These are phyloP conservation scores for Scomberomorus guttatus DNA, from an alignment of 2,797 vertebrate genomes.

Conservation along the genomic window DNA sequence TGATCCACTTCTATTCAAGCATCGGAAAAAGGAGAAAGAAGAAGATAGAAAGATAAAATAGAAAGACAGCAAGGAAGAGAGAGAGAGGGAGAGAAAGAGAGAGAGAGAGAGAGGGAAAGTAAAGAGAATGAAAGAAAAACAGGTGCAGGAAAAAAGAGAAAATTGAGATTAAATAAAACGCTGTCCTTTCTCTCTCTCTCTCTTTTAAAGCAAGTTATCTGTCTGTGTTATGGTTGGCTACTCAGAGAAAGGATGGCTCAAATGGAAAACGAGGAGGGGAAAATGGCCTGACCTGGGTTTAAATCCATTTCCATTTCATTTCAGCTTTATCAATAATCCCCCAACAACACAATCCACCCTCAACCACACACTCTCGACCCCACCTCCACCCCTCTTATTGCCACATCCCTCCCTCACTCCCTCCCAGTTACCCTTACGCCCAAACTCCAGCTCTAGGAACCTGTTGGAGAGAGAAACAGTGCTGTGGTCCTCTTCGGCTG, in stretches of 20 bases:
- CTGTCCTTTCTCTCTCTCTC: slow-evolving; percentile 86
- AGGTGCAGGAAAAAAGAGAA: slow-evolving; percentile 96
- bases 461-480: slow-evolving; percentile 72
- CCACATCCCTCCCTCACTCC: slow-evolving; percentile 41
- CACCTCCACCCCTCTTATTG: slow-evolving; percentile 67
- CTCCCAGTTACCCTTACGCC: slow-evolving; percentile 46
- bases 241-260: slow-evolving; percentile 84
- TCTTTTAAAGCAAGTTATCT: slow-evolving; percentile 84
- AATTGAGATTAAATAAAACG: slow-evolving; percentile 96
- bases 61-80: slow-evolving; percentile 86
- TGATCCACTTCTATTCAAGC: slow-evolving; percentile 99
- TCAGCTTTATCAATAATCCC: slow-evolving; percentile 80
- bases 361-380: slow-evolving; percentile 79
- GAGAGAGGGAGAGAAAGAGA: slow-evolving; percentile 83
- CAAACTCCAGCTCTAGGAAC: slow-evolving; percentile 69
- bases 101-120: slow-evolving; percentile 85
- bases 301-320: slow-evolving; percentile 81
- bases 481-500: slow-evolving; percentile 75
- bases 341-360: slow-evolving; percentile 76
- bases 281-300: slow-evolving; percentile 83
- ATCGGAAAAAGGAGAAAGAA: slow-evolving; percentile 92
- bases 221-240: slow-evolving; percentile 82
- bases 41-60: slow-evolving; percentile 91
- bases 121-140: slow-evolving; percentile 93
- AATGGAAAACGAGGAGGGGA: slow-evolving; percentile 86